Conservation (phyloP, 1,140 invertebrate species). For the Drosophila pectinifera region DNA sequence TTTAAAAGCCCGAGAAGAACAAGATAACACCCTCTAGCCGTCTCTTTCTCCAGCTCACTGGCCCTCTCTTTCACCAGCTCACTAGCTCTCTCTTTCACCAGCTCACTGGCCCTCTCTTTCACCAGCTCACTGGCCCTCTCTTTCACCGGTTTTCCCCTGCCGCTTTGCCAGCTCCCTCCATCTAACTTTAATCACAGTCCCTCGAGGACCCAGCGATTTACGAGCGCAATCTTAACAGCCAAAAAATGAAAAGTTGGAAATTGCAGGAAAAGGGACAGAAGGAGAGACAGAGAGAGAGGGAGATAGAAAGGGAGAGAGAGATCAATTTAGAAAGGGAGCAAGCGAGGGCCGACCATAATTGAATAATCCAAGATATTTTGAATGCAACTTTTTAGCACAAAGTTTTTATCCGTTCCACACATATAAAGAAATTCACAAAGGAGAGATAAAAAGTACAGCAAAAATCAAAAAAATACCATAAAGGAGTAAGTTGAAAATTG, state of each 20-base stretch:
- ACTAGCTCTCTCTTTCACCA: constrained; percentile 1
- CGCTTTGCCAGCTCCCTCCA: not conserved
- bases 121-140: not conserved
- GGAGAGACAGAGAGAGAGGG: not conserved
- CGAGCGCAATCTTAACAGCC: constrained; percentile 48
- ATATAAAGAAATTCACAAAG: constrained; percentile 7
- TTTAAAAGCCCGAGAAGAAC: constrained; percentile 17
- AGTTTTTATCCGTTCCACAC: constrained; percentile 19
- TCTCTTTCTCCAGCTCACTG: constrained; percentile 1
- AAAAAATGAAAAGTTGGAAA: constrained; percentile 35
- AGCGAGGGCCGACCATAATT: constrained; percentile 32
- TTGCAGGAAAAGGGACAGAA: constrained; percentile 4
- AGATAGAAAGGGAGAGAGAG: not conserved
- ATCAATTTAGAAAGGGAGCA: not conserved
- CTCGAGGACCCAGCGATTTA: constrained; percentile 44
- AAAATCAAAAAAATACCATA: constrained; percentile 30
- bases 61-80: not conserved
- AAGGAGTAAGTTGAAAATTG: constrained; percentile 52
- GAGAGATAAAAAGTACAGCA: constrained; percentile 17
- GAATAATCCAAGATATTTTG: constrained; percentile 49
- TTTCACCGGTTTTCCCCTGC: not conserved
- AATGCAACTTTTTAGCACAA: constrained; percentile 38
- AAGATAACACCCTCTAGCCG: constrained; percentile 8
- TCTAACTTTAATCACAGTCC: constrained; percentile 45
- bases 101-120: constrained; percentile 9